These are phyloP conservation scores for Pelmatolapia mariae DNA, from an alignment of 2,113 vertebrate genomes.

Conservation along the genomic window DNA sequence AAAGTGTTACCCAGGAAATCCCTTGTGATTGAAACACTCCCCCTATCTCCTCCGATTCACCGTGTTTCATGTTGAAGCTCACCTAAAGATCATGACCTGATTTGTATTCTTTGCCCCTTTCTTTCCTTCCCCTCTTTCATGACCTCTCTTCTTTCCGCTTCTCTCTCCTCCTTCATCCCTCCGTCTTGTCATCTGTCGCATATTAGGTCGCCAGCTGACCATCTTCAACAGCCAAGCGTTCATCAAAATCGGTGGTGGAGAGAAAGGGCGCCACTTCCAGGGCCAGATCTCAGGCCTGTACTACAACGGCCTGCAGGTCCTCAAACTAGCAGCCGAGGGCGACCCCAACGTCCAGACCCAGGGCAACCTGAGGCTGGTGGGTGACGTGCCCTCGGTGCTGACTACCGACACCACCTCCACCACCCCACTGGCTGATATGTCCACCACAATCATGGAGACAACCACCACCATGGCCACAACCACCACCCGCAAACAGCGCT, in stretches of 20 bases:
- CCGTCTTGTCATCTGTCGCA: background rate
- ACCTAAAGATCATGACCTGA: conserved; percentile 17
- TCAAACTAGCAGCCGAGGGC: conserved; percentile 88
- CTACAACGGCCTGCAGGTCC: conserved; percentile 92
- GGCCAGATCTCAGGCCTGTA: conserved; percentile 93
- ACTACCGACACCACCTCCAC: conserved; percentile 88
- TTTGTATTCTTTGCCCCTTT: conserved; percentile 15
- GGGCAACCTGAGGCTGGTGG: conserved; percentile 88
- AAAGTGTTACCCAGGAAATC: conserved; percentile 50
- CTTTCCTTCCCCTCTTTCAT: background rate
- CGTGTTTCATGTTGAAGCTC: background rate
- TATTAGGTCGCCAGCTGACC: conserved; percentile 87
- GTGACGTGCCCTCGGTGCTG: conserved; percentile 86
- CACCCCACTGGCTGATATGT: conserved; percentile 87
- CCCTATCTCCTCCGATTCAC: background rate
- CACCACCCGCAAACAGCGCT: conserved; percentile 86
- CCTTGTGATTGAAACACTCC: conserved; percentile 25
- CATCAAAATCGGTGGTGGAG: conserved; percentile 88
- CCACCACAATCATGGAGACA: conserved; percentile 93
- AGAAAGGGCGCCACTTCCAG: conserved; percentile 89
- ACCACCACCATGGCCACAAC: conserved; percentile 93
- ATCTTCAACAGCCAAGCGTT: conserved; percentile 96
- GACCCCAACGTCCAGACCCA: conserved; percentile 86
- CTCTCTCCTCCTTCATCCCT: background rate
- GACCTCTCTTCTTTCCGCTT: background rate